Evolutionary conservation across 2,888 invertebrate species (phyloP).

Genomic region (Nasonia oneida): DNA sequence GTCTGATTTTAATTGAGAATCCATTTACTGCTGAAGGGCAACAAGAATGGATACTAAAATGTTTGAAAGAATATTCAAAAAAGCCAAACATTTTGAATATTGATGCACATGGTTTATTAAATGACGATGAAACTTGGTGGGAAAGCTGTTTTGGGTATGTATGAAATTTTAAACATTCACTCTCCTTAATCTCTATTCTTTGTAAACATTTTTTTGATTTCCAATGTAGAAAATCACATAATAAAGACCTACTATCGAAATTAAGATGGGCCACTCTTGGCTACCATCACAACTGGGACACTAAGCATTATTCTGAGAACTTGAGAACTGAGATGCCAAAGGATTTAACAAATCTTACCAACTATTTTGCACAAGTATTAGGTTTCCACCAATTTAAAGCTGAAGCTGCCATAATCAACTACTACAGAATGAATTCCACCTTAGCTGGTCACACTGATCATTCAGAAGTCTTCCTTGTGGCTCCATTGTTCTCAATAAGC

Average conservation of each 20-base stretch:
- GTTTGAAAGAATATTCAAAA: constrained; percentile 88
- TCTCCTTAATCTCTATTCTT: background rate
- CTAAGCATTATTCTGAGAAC: constrained; percentile 90
- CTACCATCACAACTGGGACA: constrained; percentile 99
- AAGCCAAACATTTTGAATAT: constrained; percentile 87
- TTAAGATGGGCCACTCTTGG: constrained; percentile 97
- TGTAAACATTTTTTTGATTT: constrained; percentile 42
- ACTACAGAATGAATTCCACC: constrained; percentile 95
- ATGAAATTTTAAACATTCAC: background rate
- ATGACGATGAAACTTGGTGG: constrained; percentile 84
- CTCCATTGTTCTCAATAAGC: constrained; percentile 96
- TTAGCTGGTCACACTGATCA: constrained; percentile 97
- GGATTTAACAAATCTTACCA: constrained; percentile 85
- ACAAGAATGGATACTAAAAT: constrained; percentile 90
- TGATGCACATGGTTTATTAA: constrained; percentile 80
- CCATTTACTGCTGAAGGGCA: constrained; percentile 90
- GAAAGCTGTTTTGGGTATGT: constrained; percentile 80
- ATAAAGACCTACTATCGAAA: constrained; percentile 78
- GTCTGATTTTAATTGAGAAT: constrained; percentile 90
- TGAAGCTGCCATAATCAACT: constrained; percentile 98
- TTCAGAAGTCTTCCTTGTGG: constrained; percentile 91
- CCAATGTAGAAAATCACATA: constrained; percentile 64
- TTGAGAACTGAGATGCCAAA: constrained; percentile 86
- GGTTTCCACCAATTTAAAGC: constrained; percentile 85
- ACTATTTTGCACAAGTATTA: constrained; percentile 83